These are phyloP conservation scores for Pogonocichla stellata DNA, from an alignment of 2,113 vertebrate species.

Conservation along the genomic window DNA sequence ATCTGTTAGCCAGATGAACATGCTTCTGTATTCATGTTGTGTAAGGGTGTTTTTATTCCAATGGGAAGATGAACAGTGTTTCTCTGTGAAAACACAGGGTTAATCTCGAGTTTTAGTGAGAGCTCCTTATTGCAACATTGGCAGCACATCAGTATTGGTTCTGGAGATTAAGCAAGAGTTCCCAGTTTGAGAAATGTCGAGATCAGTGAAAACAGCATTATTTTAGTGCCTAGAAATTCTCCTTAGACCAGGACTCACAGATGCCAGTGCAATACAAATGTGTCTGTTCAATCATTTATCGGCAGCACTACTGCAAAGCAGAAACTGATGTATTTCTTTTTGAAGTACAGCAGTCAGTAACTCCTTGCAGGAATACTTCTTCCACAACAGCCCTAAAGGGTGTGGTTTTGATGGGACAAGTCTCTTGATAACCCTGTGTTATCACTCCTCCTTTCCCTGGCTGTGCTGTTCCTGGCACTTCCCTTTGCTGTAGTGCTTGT, in stretches of 20 bases:
- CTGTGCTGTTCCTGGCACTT: accelerated
- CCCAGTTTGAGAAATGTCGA: background rate
- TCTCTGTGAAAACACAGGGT: background rate
- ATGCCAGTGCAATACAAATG: background rate
- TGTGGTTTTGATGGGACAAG: background rate
- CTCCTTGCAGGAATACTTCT: background rate
- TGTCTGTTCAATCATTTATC: background rate
- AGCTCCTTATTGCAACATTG: background rate
- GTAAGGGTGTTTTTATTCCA: background rate
- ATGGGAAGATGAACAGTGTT: background rate
- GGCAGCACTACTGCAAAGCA: background rate
- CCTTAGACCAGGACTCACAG: background rate
- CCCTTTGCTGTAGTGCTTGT: background rate
- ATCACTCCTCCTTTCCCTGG: background rate
- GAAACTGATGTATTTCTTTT: background rate
- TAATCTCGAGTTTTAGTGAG: background rate
- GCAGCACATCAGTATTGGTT: background rate
- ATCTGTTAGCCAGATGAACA: background rate
- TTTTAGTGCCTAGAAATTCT: background rate
- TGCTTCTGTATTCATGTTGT: background rate
- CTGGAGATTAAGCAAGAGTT: background rate
- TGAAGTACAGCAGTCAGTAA: background rate
- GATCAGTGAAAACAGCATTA: background rate
- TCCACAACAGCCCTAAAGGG: accelerated
- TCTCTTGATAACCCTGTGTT: background rate